Evolutionary conservation across 2,797 vertebrate species (phyloP).

Genomic region (Steatocranus sp.): DNA sequence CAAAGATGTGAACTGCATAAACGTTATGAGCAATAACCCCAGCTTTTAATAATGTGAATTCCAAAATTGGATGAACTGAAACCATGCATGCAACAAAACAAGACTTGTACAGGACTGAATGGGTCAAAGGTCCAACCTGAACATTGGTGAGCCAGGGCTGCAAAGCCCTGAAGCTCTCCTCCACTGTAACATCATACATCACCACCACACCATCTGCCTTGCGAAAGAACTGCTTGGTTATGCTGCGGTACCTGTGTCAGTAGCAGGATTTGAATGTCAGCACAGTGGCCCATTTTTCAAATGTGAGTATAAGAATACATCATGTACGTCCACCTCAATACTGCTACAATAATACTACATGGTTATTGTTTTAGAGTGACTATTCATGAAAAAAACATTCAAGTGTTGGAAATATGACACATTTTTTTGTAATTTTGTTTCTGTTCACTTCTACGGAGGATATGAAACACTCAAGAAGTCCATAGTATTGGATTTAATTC

Average conservation of each 20-base stretch:
- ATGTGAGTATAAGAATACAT: neutral
- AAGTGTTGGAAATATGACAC: neutral
- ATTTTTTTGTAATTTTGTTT: neutral
- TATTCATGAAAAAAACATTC: neutral
- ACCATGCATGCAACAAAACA: neutral
- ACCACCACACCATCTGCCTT: conserved; percentile 87
- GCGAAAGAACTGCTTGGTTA: conserved; percentile 92
- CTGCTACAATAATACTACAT: neutral
- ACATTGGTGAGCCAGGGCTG: conserved; percentile 85
- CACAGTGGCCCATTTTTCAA: neutral
- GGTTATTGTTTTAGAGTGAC: neutral
- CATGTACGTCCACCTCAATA: rapidly evolving
- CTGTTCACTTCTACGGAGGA: neutral
- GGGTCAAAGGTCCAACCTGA: conserved; percentile 67
- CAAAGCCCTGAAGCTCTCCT: conserved; percentile 82
- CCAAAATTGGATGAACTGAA: neutral
- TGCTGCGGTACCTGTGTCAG: conserved; percentile 81
- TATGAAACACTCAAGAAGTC: neutral
- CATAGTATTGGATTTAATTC: neutral
- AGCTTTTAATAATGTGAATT: neutral
- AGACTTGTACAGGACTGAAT: neutral
- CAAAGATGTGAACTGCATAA: neutral
- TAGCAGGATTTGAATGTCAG: neutral
- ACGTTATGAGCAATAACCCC: neutral
- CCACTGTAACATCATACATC: conserved; percentile 87